phyloP scores from a whole-genome alignment of 2,797 vertebrate species.

The Ambastaia sidthimunki region DNA sequence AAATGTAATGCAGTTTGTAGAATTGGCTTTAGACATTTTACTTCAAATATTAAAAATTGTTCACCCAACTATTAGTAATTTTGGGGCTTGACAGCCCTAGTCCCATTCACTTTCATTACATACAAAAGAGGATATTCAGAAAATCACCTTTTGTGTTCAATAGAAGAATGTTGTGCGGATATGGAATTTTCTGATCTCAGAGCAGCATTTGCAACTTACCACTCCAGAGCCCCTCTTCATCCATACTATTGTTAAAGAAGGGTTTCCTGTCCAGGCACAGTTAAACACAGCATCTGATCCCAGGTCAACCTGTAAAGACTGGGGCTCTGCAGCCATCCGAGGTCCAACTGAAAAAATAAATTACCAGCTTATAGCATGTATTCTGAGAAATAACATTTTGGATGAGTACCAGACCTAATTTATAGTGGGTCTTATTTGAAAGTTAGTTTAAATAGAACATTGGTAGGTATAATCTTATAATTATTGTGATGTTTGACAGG shows the following conservation, averaged over 20 bases:
- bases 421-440: too few relatives aligned
- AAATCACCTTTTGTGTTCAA: neutral
- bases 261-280: constrained; percentile 97
- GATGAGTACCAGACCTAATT: too few relatives aligned
- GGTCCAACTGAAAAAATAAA: constrained; percentile 85
- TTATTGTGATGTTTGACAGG: neutral
- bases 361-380: neutral
- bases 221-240: constrained; percentile 97
- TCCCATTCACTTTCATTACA: neutral
- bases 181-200: neutral
- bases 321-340: constrained; percentile 92
- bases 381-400: neutral
- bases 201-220: constrained; percentile 76
- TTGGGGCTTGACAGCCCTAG: neutral
- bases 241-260: constrained; percentile 97
- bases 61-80: neutral
- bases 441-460: neutral
- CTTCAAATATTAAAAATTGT: neutral
- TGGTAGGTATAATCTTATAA: neutral
- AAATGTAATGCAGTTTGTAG: neutral
- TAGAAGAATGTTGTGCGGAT: neutral
- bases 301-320: constrained; percentile 94
- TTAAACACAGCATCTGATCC: constrained; percentile 94
- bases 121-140: neutral
- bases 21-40: neutral